phyloP scores from a whole-genome alignment of 2,888 invertebrate genomes.

The Campoplex nolae region DNA sequence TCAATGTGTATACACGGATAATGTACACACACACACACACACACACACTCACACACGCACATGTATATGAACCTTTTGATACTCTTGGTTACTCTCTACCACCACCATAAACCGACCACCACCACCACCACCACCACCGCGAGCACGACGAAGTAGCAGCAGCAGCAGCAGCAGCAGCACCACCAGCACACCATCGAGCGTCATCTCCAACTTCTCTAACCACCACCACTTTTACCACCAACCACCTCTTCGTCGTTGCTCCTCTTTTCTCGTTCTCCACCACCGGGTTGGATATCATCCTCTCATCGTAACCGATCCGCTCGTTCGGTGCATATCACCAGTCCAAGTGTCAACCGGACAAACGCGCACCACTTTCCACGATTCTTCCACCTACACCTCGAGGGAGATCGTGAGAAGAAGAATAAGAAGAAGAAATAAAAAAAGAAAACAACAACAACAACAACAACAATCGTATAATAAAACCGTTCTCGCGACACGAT shows the following conservation, averaged over 20 bases:
- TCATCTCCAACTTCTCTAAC: constrained; percentile 40
- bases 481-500: not conserved
- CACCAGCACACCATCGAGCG: constrained; percentile 42
- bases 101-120: constrained; percentile 52
- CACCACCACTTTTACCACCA: constrained; percentile 32
- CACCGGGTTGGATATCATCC: constrained; percentile 42
- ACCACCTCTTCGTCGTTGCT: constrained; percentile 39
- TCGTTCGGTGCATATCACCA: constrained; percentile 54
- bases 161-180: constrained; percentile 5
- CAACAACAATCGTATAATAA: not conserved
- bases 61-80: constrained; percentile 17
- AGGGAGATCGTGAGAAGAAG: constrained; percentile 37
- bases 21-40: not conserved
- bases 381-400: constrained; percentile 46
- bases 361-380: constrained; percentile 38
- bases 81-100: constrained; percentile 25
- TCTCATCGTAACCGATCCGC: constrained; percentile 51
- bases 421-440: not conserved
- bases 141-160: not conserved
- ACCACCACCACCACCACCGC: constrained; percentile 27
- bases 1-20: not conserved
- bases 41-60: not conserved
- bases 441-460: too few species aligned
- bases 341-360: constrained; percentile 53
- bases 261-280: constrained; percentile 50